Conservation (phyloP, 30 jellyfish, hydroid and myxozoan species). For the Calvadosia cruxmelitensis region DNA sequence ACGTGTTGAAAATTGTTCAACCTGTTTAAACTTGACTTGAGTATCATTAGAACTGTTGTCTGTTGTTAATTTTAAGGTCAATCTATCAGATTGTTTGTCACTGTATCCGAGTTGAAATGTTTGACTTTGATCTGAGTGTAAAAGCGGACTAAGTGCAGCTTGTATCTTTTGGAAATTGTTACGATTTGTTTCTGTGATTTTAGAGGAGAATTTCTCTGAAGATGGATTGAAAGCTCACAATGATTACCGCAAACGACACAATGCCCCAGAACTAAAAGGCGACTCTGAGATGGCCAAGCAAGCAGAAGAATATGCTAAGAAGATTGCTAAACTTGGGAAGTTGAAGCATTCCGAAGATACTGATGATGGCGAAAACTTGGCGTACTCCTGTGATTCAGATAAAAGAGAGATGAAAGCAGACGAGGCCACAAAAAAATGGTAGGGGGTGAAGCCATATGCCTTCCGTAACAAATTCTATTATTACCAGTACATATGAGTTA, state of each 20-base stretch:
- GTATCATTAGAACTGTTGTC: too few relatives aligned
- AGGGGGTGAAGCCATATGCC: too few relatives aligned
- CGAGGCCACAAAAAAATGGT: constrained; percentile 91
- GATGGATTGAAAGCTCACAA: constrained; percentile 71
- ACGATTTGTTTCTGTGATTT: too few relatives aligned
- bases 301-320: constrained; percentile 86
- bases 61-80: too few relatives aligned
- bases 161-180: too few relatives aligned
- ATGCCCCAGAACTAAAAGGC: constrained; percentile 38
- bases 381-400: constrained; percentile 16
- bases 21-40: too few relatives aligned
- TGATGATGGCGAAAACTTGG: constrained; percentile 76
- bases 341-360: constrained; percentile 22
- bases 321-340: constrained; percentile 42
- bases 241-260: constrained; percentile 64
- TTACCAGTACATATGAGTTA: too few relatives aligned
- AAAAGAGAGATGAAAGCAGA: constrained; percentile 79
- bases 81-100: too few relatives aligned
- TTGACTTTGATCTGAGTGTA: too few relatives aligned
- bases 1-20: background rate
- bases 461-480: too few relatives aligned
- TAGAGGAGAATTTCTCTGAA: constrained; percentile 9
- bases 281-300: constrained; percentile 54
- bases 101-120: too few relatives aligned
- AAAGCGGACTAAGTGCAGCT: too few relatives aligned